Evolutionary conservation across 2,888 invertebrate genomes (phyloP).

Genomic region (Callimorpha dominula): DNA sequence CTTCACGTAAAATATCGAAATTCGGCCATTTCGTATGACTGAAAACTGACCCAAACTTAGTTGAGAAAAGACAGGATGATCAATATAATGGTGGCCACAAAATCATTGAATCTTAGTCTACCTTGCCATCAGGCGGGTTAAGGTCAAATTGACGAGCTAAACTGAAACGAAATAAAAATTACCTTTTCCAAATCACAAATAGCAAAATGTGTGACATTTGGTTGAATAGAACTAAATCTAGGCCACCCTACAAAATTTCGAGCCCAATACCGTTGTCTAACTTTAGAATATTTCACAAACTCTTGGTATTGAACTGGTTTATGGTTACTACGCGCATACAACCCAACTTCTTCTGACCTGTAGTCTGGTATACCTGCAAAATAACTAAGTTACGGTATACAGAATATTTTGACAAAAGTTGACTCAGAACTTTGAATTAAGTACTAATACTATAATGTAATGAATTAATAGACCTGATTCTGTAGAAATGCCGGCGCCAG

Average conservation of each 20-base stretch:
- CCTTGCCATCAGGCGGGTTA: too few species aligned
- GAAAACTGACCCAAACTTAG: too few species aligned
- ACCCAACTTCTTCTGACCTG: constrained; percentile 95
- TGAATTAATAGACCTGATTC: constrained; percentile 90
- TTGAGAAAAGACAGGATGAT: too few species aligned
- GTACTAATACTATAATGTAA: not conserved
- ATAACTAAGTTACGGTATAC: not conserved
- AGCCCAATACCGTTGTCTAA: constrained; percentile 96
- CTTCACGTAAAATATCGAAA: too few species aligned
- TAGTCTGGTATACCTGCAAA: constrained; percentile 96
- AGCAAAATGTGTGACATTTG: constrained; percentile 92
- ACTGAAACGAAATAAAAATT: constrained; percentile 13
- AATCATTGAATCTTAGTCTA: too few species aligned
- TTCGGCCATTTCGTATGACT: too few species aligned
- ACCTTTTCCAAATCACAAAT: constrained; percentile 91
- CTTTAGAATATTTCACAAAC: constrained; percentile 89
- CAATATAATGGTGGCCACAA: too few species aligned
- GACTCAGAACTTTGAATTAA: not conserved
- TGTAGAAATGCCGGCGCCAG: constrained; percentile 98
- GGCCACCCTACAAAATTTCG: constrained; percentile 98
- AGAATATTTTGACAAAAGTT: not conserved
- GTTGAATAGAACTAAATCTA: constrained; percentile 91
- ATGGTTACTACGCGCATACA: constrained; percentile 94
- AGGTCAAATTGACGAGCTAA: too few species aligned
- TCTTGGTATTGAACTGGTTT: constrained; percentile 95